Evolutionary conservation across 2,888 invertebrate genomes (phyloP).

Genomic region (Mactromeris polynyma): DNA sequence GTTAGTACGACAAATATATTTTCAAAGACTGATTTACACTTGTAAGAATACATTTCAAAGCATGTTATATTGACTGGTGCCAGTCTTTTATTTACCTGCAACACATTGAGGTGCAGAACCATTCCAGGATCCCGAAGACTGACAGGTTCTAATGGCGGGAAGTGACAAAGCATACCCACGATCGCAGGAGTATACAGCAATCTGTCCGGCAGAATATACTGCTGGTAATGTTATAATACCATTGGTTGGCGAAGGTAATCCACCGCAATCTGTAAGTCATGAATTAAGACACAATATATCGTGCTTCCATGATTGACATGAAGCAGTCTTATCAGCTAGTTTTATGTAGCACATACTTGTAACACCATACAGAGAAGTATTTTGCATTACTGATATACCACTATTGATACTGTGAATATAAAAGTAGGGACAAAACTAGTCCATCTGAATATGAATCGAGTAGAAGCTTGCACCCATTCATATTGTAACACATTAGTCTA

Average conservation of each 20-base stretch:
- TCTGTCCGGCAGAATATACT: constrained; percentile 42
- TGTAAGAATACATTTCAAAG: too few species aligned
- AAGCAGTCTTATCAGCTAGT: background rate
- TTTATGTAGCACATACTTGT: background rate
- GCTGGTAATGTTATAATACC: constrained; percentile 33
- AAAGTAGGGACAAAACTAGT: too few species aligned
- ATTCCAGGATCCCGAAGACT: constrained; percentile 52
- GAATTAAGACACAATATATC: background rate
- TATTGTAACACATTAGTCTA: too few species aligned
- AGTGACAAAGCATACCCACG: constrained; percentile 48
- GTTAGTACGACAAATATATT: too few species aligned
- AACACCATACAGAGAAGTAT: too few species aligned
- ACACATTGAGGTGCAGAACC: constrained; percentile 53
- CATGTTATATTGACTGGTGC: too few species aligned
- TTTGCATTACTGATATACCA: too few species aligned
- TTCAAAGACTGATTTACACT: too few species aligned
- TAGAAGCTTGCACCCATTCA: too few species aligned
- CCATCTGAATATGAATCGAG: too few species aligned
- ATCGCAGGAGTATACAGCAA: constrained; percentile 49
- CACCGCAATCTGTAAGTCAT: constrained; percentile 44
- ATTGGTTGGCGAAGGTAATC: constrained; percentile 46
- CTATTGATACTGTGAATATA: too few species aligned
- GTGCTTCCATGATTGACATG: too few species aligned
- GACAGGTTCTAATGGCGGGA: constrained; percentile 38
- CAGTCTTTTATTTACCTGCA: constrained; percentile 32